phyloP scores from a whole-genome alignment of 2,888 invertebrate genomes.

The Cataglyphis albicans region DNA sequence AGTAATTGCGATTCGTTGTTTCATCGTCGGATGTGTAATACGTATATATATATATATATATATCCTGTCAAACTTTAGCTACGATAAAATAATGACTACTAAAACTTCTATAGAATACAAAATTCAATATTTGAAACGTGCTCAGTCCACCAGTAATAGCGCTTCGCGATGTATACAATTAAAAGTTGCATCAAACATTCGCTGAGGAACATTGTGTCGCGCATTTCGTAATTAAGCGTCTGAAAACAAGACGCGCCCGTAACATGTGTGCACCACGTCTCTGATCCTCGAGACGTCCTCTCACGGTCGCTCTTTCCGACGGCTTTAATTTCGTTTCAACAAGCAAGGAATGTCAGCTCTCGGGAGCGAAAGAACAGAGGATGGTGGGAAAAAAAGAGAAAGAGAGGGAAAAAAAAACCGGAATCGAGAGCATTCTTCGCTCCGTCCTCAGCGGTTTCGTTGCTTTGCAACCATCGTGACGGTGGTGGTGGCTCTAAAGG shows the following conservation, averaged over 20 bases:
- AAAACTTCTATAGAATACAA: slow-evolving; percentile 5
- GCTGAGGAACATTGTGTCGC: slow-evolving; percentile 33
- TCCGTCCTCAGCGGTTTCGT: slow-evolving; percentile 73
- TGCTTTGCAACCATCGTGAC: slow-evolving; percentile 63
- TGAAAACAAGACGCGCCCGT: slow-evolving; percentile 17
- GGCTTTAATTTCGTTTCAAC: slow-evolving; percentile 79
- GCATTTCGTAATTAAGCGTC: slow-evolving; percentile 41
- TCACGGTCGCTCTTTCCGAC: slow-evolving; percentile 51
- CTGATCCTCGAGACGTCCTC: slow-evolving; percentile 49
- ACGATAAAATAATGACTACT: slow-evolving; percentile 31
- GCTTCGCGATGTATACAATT: slow-evolving; percentile 34
- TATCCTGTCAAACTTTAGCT: slow-evolving; percentile 11
- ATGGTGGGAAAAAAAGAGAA: slow-evolving; percentile 58
- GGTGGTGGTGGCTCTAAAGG: slow-evolving; percentile 67
- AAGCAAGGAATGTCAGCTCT: slow-evolving; percentile 65
- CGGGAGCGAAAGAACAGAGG: slow-evolving; percentile 49
- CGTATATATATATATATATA: not conserved
- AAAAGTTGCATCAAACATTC: slow-evolving; percentile 41
- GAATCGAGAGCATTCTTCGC: slow-evolving; percentile 64
- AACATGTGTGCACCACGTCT: slow-evolving; percentile 51
- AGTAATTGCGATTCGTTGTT: slow-evolving; percentile 35
- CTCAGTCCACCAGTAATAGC: not conserved
- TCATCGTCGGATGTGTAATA: not conserved
- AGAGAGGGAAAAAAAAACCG: slow-evolving; percentile 49
- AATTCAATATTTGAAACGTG: slow-evolving; percentile 25